phyloP scores from a whole-genome alignment of 1,140 invertebrate species.

The Macrostomum lignano region DNA sequence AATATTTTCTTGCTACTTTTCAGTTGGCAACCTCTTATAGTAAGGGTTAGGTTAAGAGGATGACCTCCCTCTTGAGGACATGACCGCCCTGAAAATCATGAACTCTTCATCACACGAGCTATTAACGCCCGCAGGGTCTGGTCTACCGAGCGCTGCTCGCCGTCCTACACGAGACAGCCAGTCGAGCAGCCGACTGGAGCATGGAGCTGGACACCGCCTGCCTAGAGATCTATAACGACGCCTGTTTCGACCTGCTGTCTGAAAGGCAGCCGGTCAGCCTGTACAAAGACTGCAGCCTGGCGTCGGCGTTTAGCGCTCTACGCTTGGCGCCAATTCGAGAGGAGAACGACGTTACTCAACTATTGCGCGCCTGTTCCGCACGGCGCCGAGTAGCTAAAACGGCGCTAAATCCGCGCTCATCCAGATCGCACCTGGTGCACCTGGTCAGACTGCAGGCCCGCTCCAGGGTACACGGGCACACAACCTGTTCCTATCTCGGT shows the following conservation, averaged over 20 bases:
- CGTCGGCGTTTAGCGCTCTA: background rate
- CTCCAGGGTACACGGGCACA: background rate
- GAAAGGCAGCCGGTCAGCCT: background rate
- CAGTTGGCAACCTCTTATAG: no score
- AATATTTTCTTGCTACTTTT: no score
- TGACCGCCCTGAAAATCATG: no score
- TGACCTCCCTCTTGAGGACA: no score
- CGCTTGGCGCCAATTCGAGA: background rate
- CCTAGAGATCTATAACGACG: slow-evolving; percentile 3
- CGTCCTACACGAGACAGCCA: background rate
- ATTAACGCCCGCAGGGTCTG: background rate
- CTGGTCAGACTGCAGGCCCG: background rate
- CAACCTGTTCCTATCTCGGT: background rate
- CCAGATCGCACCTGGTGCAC: background rate
- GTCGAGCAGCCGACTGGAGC: background rate
- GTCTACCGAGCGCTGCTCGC: background rate
- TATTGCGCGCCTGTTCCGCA: background rate
- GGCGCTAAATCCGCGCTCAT: slow-evolving; percentile 3
- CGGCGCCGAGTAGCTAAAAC: slow-evolving; percentile 1
- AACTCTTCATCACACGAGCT: no score
- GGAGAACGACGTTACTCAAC: background rate
- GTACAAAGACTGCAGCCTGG: slow-evolving; percentile 1
- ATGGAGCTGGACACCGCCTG: background rate
- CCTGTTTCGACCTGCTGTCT: background rate
- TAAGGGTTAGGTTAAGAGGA: no score